Percentiles rank a stretch among this genome's conserved stretches.
These are phyloP conservation scores for Colletes gigas DNA, from an alignment of 1,140 invertebrate species.

Conservation along the genomic window DNA sequence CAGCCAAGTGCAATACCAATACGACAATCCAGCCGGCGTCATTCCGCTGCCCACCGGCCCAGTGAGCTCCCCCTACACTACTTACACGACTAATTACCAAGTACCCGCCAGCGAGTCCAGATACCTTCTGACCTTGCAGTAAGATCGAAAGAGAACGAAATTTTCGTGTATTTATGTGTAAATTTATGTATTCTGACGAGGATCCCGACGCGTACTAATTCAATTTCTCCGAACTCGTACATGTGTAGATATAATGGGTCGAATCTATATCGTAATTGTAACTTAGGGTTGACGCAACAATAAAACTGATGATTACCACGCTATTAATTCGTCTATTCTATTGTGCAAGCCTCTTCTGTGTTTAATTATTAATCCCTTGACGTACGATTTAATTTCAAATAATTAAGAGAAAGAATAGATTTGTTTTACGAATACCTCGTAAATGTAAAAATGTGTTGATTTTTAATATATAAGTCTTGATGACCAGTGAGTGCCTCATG, in stretches of 20 bases:
- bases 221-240: slow-evolving; percentile 14
- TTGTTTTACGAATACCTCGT: too few relatives aligned
- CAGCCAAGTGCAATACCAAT: slow-evolving; percentile 72
- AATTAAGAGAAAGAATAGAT: too few relatives aligned
- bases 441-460: too few relatives aligned
- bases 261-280: slow-evolving; percentile 11
- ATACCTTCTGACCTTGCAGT: slow-evolving; percentile 71
- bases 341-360: background rate
- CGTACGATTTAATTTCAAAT: too few relatives aligned
- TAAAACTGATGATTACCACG: slow-evolving; percentile 27
- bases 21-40: slow-evolving; percentile 66
- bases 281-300: slow-evolving; percentile 33
- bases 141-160: background rate
- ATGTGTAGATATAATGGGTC: background rate
- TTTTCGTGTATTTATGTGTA: background rate
- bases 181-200: background rate
- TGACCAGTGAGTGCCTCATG: too few relatives aligned
- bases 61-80: slow-evolving; percentile 64
- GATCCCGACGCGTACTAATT: background rate
- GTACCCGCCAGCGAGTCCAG: slow-evolving; percentile 65
- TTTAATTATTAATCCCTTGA: background rate
- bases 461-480: too few relatives aligned
- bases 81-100: slow-evolving; percentile 73
- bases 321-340: background rate
- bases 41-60: slow-evolving; percentile 58